Evolutionary conservation across 1,140 invertebrate genomes (phyloP).

Genomic region (Tetragnatha versicolor): DNA sequence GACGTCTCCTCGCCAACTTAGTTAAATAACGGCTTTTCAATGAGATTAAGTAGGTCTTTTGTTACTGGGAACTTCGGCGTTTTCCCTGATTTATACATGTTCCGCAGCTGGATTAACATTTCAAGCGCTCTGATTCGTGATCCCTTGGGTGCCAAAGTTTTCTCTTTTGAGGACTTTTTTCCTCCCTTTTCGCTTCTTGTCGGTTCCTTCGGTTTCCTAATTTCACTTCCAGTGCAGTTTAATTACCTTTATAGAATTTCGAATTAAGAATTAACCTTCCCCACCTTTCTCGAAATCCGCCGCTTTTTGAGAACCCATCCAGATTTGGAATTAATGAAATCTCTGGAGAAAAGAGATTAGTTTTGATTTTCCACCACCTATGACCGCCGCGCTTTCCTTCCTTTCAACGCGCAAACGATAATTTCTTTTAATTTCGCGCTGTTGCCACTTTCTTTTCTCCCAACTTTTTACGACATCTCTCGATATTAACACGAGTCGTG

Average conservation of each 20-base stretch:
- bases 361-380: constrained; percentile 15
- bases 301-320: not conserved
- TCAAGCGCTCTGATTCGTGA: constrained; percentile 36
- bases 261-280: not conserved
- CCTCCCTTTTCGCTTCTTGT: not conserved
- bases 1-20: constrained; percentile 38
- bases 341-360: constrained; percentile 13
- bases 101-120: constrained; percentile 50
- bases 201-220: not conserved
- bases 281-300: not conserved
- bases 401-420: constrained; percentile 15
- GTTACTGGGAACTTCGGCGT: constrained; percentile 13
- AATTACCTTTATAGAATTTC: not conserved
- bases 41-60: constrained; percentile 53
- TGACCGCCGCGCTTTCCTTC: not conserved
- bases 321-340: constrained; percentile 20
- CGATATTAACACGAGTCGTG: not conserved
- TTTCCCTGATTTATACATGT: constrained; percentile 40
- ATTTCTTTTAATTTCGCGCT: not conserved
- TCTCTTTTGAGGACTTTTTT: not conserved
- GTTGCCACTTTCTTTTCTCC: not conserved
- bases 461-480: not conserved
- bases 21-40: constrained; percentile 55
- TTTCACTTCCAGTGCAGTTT: not conserved
- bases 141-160: not conserved